Evolutionary conservation across 2,113 vertebrate genomes (phyloP).

Genomic region (Myiozetetes cayanensis): DNA sequence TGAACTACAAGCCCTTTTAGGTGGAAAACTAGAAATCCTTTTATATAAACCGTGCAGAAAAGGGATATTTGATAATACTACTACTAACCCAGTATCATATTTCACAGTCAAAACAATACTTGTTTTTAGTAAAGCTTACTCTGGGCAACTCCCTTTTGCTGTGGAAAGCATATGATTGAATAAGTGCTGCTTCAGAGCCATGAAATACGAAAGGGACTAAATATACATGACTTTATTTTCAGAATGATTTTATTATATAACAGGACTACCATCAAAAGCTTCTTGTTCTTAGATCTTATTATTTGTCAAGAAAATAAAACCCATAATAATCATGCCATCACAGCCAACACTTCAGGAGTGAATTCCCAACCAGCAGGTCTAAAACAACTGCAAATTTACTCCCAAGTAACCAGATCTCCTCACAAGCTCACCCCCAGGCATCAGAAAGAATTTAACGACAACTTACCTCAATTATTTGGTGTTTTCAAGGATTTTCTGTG

Average conservation of each 20-base stretch:
- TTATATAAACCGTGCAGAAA: background rate
- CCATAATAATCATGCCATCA: background rate
- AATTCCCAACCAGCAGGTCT: background rate
- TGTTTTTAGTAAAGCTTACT: background rate
- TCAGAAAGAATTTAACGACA: background rate
- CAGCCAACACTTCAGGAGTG: background rate
- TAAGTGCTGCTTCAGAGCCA: background rate
- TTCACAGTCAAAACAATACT: background rate
- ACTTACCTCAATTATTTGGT: conserved; percentile 48
- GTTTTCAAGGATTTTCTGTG: background rate
- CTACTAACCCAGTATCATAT: background rate
- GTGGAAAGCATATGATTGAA: background rate
- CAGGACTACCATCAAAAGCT: background rate
- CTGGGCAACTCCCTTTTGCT: background rate
- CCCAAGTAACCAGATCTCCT: background rate
- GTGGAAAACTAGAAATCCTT: background rate
- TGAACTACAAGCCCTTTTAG: background rate
- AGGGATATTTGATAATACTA: background rate
- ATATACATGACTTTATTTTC: background rate
- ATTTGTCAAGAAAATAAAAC: background rate
- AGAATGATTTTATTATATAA: background rate
- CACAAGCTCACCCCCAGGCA: background rate
- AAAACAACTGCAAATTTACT: background rate
- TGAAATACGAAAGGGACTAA: background rate
- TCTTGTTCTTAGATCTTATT: background rate